Percentiles rank a stretch among this genome's conserved stretches.
Conservation (phyloP, 2,888 invertebrate species). For the Cosmorhoe ocellata region DNA sequence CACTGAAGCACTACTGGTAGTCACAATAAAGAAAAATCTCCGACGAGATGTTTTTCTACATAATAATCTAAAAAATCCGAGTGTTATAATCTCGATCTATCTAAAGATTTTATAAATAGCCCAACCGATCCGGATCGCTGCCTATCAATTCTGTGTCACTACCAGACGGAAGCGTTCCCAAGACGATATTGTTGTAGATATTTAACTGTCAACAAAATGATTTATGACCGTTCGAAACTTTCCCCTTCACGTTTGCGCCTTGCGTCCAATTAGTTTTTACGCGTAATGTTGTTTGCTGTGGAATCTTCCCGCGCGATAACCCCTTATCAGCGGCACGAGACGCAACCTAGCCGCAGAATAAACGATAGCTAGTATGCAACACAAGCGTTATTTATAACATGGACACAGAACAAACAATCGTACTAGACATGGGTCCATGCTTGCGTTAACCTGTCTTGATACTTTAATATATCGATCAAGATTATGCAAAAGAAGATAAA, state of each 20-base stretch:
- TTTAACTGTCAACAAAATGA: conserved; percentile 2
- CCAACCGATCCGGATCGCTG: too few relatives aligned
- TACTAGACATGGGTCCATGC: too few relatives aligned
- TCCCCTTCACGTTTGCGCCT: conserved; percentile 21
- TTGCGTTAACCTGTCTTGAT: not conserved
- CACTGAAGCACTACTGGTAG: too few relatives aligned
- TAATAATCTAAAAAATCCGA: too few relatives aligned
- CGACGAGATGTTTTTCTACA: too few relatives aligned
- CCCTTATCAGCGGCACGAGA: conserved; percentile 68
- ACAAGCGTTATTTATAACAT: conserved; percentile 10
- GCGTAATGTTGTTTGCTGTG: conserved; percentile 68
- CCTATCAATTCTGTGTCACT: too few relatives aligned
- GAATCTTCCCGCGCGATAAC: conserved; percentile 79
- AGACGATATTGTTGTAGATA: too few relatives aligned
- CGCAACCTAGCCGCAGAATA: conserved; percentile 37
- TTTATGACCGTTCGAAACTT: conserved; percentile 26
- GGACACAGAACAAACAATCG: not conserved
- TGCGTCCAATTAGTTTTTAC: conserved; percentile 31
- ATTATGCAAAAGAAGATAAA: too few relatives aligned
- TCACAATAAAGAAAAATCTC: too few relatives aligned
- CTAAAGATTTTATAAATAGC: too few relatives aligned
- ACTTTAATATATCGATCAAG: not conserved
- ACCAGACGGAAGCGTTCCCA: too few relatives aligned
- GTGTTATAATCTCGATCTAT: too few relatives aligned
- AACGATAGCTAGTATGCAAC: conserved; percentile 4